Percentiles rank a stretch among this genome's conserved stretches.
Conservation (phyloP, 37 sponge, comb jelly and placozoan species). For the Theonella swinhoei region DNA sequence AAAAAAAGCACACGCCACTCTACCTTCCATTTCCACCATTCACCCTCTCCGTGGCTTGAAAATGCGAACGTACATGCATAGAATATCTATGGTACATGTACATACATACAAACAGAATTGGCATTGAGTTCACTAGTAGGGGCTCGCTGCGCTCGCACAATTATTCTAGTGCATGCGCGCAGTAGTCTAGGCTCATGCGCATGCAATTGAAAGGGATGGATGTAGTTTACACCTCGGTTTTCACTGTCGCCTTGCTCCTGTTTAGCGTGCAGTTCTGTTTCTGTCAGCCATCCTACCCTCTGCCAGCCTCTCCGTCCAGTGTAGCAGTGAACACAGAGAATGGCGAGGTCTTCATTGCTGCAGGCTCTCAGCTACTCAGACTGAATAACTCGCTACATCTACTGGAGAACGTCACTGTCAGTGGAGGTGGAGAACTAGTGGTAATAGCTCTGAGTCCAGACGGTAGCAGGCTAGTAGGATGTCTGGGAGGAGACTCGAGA, state of each 20-base stretch:
- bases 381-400: conserved; percentile 8
- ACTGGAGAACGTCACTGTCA: conserved; percentile 3
- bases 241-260: background rate
- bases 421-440: background rate
- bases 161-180: no score
- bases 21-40: background rate
- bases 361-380: conserved; percentile 29
- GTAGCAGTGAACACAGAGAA: background rate
- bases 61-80: no score
- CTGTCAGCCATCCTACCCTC: background rate
- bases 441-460: conserved; percentile 16
- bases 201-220: no score
- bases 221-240: no score
- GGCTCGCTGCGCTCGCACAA: no score
- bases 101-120: no score
- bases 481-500: conserved; percentile 6
- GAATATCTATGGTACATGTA: no score
- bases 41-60: no score
- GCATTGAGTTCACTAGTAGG: no score
- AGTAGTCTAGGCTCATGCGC: background rate
- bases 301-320: background rate
- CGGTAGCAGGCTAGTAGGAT: conserved; percentile 23
- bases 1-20: background rate
- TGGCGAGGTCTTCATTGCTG: conserved; percentile 25
- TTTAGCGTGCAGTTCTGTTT: background rate